phyloP scores from a whole-genome alignment of 1,140 invertebrate genomes.

The Paralvinella palmiformis region DNA sequence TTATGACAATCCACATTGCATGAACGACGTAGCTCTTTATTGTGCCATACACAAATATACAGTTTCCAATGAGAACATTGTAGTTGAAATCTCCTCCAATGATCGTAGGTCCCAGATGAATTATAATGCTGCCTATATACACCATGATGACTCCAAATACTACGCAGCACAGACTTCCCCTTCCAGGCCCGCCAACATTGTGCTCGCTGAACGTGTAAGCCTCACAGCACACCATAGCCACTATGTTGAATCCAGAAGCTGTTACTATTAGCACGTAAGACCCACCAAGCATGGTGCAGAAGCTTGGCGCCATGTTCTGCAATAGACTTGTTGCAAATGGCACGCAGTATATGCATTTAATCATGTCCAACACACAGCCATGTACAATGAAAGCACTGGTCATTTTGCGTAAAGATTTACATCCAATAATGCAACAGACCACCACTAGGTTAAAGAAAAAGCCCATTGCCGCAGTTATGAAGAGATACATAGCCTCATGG shows the following conservation, averaged over 20 bases:
- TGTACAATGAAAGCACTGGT: slow-evolving; percentile 47
- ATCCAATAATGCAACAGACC: slow-evolving; percentile 32
- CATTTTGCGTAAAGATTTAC: slow-evolving; percentile 32
- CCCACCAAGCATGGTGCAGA: slow-evolving; percentile 42
- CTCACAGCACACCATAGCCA: slow-evolving; percentile 48
- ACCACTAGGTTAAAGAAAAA: slow-evolving; percentile 43
- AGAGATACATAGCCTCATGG: slow-evolving; percentile 45
- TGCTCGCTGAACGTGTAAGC: slow-evolving; percentile 48
- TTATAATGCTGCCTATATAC: slow-evolving; percentile 44
- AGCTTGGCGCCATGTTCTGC: slow-evolving; percentile 29
- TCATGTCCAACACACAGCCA: slow-evolving; percentile 41
- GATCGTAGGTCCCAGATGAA: slow-evolving; percentile 49
- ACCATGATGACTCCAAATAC: slow-evolving; percentile 46
- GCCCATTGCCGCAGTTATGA: slow-evolving; percentile 37
- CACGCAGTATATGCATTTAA: slow-evolving; percentile 46
- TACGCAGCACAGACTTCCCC: slow-evolving; percentile 44
- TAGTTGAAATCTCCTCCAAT: slow-evolving; percentile 49
- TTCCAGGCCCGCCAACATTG: slow-evolving; percentile 40
- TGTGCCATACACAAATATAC: slow-evolving; percentile 43
- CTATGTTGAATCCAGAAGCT: slow-evolving; percentile 46
- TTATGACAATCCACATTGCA: slow-evolving; percentile 47
- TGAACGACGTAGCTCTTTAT: slow-evolving; percentile 46
- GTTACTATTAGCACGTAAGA: slow-evolving; percentile 44
- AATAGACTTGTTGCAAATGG: slow-evolving; percentile 46
- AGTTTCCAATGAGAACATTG: slow-evolving; percentile 44